These are phyloP conservation scores for Prunella fulvescens DNA, from an alignment of 2,113 vertebrate genomes.

Conservation along the genomic window DNA sequence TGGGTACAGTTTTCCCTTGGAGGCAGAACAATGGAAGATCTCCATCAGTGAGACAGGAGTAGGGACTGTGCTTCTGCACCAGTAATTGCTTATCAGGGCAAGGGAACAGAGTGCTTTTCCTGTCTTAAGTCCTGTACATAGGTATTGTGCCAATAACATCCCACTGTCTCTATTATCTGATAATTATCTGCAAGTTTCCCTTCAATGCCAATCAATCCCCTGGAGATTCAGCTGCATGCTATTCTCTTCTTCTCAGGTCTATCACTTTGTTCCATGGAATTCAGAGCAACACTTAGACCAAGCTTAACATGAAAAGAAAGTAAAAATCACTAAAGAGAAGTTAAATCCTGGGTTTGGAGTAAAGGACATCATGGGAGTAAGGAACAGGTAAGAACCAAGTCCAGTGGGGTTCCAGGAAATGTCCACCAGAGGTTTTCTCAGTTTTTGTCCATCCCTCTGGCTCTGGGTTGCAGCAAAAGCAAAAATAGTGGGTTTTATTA, in stretches of 20 bases:
- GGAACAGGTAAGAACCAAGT: background rate
- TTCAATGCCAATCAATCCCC: background rate
- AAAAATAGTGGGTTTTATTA: background rate
- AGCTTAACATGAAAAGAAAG: background rate
- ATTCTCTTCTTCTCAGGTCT: background rate
- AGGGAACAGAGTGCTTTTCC: background rate
- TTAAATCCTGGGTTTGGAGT: background rate
- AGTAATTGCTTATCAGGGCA: background rate
- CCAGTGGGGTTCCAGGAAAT: background rate
- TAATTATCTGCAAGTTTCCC: background rate
- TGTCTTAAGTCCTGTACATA: background rate
- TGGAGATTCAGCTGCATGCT: background rate
- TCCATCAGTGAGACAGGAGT: accelerated
- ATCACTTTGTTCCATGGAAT: background rate
- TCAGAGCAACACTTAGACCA: background rate
- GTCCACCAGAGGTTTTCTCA: background rate
- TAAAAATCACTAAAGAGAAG: background rate
- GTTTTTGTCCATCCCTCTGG: background rate
- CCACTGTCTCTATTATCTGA: background rate
- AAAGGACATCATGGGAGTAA: background rate
- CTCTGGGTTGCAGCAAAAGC: background rate
- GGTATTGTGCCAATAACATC: background rate
- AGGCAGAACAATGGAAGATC: background rate
- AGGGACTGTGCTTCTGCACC: background rate
- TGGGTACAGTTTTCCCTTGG: background rate